Base-by-base conservation (phyloP, 1,140 invertebrate genomes). In the Musca vetustissima region DNA sequence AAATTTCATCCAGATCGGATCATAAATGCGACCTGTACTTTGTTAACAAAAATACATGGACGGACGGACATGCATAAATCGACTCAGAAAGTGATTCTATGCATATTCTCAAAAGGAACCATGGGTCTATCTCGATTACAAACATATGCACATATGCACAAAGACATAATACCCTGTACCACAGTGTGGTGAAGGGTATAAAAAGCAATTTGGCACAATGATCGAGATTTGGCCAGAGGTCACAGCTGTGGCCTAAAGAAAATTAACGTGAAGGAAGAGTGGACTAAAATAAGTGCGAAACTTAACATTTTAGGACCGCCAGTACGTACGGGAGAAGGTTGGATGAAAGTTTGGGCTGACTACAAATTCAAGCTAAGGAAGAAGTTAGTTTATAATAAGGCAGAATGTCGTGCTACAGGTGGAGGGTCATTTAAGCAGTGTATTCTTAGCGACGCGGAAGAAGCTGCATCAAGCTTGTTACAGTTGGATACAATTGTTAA, bases 281-380 rank as follows among this genome's bases (percentile, higher is more conserved):
- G 47, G 47, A 49, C 4, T 49, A 49, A 49, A 49, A 49, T 49
- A 6, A 17, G 47, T 14, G 13, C 47, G 4, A 14, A 49, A 49
- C 47, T 49, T 17, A 49, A 49, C 47, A 13, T 14, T 49, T 49
- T 49, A 14, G 47, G 47, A 49, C 47, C 47, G 4, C 21, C 52
- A 55, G 21, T 14, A 2, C 52, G 52, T 55, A 24, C 21, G 1
- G 21, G 21, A 24, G 21, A 55, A 55, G 52, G 52, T 13, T 55
- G 52, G 52, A 55, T 55, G 52, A 55, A 55, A 15, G 52, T 55
- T 8, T 55, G 52, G 21, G 52, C 52, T 13, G 52, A 55, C 24
- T 55, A 24, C 24, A 55, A 55, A 13, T 49, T 49, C n/a, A 49
- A 49, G 14, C 47, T 49, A 49, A 49, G n/a, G n/a, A 49, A 49